Evolutionary conservation across 2,113 vertebrate genomes (phyloP), one percentile per base, ranked within the genome.

Genomic region (Chrysochloris asiatica): DNA sequence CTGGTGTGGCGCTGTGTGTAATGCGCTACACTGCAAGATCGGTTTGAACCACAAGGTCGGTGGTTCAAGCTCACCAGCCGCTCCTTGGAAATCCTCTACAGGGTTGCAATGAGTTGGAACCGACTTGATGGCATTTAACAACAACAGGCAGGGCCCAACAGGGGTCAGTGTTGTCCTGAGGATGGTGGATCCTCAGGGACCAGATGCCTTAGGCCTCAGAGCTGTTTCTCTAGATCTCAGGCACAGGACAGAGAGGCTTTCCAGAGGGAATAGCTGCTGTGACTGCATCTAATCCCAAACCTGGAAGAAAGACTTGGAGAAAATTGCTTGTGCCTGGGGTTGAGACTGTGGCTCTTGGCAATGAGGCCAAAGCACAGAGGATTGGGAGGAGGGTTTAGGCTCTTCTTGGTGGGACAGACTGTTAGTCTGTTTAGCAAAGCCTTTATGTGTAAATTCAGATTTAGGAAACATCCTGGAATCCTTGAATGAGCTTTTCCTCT

Each of bases 371-470:
- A 69, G 28, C 17, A 9, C 54, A 59, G 38, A 3, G 28, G 19
- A 30, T 5, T 33, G 61, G 38, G 52, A 21, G 4, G 28, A 33
- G 48, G 41, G 33, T 43, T 59, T 7, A 48, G 61, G 52, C 11
- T 80, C 26, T 85, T 41, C 41, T 41, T 69, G 67, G 50, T 22
- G 1, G 16, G 45, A 26, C 26, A 59, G 73, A 38, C 17, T n/a
- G 52, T 24, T 30, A 16, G 4, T 86, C 45, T 82, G 16, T 61
- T 69, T 45, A 80, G 85, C 61, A 65, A 79, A 93, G 36, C 0
- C 17, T 86, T 86, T 81, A 14, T 48, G 28, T 93, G 52, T 77
- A 89, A 88, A 71, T 67, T 75, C 33, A 41, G 71, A 41, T 92
- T 88, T 48, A 43, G 28, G 41, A 75, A 22, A 83, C 47, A 33